Evolutionary conservation across 1,140 invertebrate species (phyloP), one percentile per base, ranked within the genome.

Genomic region (Tribolium madens): DNA sequence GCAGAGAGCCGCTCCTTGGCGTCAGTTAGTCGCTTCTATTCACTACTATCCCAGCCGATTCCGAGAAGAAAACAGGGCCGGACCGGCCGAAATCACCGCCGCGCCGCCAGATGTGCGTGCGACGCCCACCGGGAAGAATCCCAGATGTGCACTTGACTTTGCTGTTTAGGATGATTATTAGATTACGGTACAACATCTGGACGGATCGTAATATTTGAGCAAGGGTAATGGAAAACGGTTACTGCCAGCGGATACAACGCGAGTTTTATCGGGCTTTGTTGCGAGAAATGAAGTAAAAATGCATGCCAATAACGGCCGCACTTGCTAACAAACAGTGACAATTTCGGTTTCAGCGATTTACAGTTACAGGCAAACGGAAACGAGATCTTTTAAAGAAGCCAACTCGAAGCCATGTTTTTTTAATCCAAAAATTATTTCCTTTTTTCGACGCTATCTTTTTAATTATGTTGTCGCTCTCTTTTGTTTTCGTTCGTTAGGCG

Each of bases 121-220:
- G 10, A 70, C 33, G 69, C 69, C 33, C 13, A 71, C 69, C 10
- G n/a, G 3, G 18, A 47, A 10, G 69, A 71, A 48, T 71, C 47
- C 69, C 69, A 71, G 69, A 71, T 71, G 69, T 71, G 69, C 69
- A 71, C 69, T 71, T 71, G 69, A 71, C 69, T 46, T n/a, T 13
- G 9, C 42, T 71, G 69, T 71, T 71, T 71, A 71, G 69, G 36
- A 47, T 47, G 46, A 71, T 36, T 71, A 71, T 71, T 71, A 71
- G 69, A 71, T 71, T 71, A 71, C 69, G 69, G 69, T 14, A 15
- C 12, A 71, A 71, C 69, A 71, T 71, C 69, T 71, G 69, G 69
- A 46, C 26, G 21, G 57, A 26, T 64, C 26, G 21, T 31, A 64
- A 33, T 33, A 33, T 10, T 64, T 64, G 21, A 13, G 26, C 7